Conservation (phyloP, 2,797 vertebrate species). For the Peromyscus nudipes region DNA sequence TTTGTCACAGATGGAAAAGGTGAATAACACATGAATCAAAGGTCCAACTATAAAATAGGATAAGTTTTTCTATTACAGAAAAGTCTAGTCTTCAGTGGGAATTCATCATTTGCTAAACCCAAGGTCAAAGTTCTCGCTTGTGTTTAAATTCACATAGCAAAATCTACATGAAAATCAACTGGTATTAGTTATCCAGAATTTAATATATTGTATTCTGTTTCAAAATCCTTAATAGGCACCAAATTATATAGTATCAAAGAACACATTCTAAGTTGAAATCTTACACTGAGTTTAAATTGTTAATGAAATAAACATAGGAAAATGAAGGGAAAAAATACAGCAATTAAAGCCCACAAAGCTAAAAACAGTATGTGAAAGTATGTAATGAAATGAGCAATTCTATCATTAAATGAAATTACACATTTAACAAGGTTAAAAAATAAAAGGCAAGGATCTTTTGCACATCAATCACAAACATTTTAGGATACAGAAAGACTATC, state of each 20-base stretch:
- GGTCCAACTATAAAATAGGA: not conserved
- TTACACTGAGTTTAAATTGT: not conserved
- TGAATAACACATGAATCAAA: not conserved
- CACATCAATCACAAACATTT: not conserved
- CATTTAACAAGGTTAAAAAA: not conserved
- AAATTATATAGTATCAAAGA: conserved; percentile 30
- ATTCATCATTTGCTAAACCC: not conserved
- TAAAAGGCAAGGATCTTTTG: not conserved
- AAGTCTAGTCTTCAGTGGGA: not conserved
- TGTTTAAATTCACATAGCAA: not conserved
- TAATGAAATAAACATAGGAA: conserved; percentile 17
- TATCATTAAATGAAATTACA: not conserved
- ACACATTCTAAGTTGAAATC: not conserved
- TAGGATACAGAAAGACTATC: not conserved
- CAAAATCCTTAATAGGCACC: conserved; percentile 17
- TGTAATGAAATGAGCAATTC: not conserved
- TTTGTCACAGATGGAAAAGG: not conserved
- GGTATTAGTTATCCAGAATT: not conserved
- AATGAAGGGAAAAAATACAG: not conserved
- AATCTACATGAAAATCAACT: conserved; percentile 24
- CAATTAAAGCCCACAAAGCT: not conserved
- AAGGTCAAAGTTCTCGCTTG: not conserved
- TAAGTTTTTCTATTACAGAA: not conserved
- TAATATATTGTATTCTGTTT: conserved; percentile 48
- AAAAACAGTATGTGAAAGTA: not conserved